Evolutionary conservation across 2,888 invertebrate genomes (phyloP), one percentile per base, ranked within the genome.

Genomic region (Leptura quadrifasciata): DNA sequence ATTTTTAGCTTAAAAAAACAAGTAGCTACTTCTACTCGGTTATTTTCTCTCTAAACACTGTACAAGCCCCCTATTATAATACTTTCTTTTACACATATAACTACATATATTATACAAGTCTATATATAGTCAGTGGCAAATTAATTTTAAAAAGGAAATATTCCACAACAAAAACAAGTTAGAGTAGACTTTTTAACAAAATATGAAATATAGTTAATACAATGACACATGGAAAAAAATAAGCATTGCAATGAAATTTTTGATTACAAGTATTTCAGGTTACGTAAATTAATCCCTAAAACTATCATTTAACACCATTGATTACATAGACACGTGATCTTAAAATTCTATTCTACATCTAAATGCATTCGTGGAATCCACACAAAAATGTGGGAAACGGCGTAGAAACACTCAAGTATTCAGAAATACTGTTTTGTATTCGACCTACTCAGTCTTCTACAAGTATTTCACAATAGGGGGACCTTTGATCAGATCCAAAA

Each of bases 61-160:
- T 55, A 68, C 57, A 68, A 65, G 55, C 24, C 52, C 55, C 17
- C 67, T 65, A 58, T 57, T 21, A 60, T 69, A 71, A 75, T 52
- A 57, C 71, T 74, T 70, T 67, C 60, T 67, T 75, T 60, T 60
- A 54, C 61, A 75, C 68, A 72, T 58, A 39, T 67, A 75, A 75
- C 75, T 75, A 75, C 75, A 75, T 65, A 47, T 57, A 57, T 74
- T 27, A 71, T 64, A 65, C 24, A 74, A 60, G 39, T 64, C 31
- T 70, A 57, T 21, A 61, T 70, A 57, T 21, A 61, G n/a, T 24
- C 60, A 60, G 61, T 61, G 20, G 47, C 35, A 15, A 21, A 57
- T 65, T 47, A 65, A 54, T 55, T 63, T 55, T 55, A 54, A 72
- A 27, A 55, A 18, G 54, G 39, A 70, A 60, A 60, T 60, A 27